Percentiles rank a stretch among this genome's conserved stretches.
Conservation (phyloP, 2,888 invertebrate genomes). For the Myopa testacea region DNA sequence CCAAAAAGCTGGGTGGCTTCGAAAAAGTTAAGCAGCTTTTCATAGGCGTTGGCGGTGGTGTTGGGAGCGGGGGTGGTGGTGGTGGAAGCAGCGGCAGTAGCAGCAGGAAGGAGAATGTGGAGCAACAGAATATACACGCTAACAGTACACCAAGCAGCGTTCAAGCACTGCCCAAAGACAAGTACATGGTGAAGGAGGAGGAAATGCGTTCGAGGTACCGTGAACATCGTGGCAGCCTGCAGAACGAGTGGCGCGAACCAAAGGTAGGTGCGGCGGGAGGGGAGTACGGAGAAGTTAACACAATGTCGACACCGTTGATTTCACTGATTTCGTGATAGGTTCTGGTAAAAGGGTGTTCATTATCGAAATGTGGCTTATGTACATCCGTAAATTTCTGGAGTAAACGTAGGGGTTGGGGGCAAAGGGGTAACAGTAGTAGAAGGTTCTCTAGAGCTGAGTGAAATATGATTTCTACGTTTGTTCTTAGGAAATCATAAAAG, state of each 20-base stretch:
- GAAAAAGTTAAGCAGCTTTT: constrained; percentile 85
- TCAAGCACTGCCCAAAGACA: constrained; percentile 57
- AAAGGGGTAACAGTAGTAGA: no score
- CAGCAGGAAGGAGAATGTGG: constrained; percentile 59
- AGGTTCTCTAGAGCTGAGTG: no score
- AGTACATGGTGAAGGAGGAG: constrained; percentile 71
- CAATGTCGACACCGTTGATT: no score
- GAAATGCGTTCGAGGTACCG: constrained; percentile 72
- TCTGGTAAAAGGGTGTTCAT: no score
- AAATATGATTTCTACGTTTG: no score
- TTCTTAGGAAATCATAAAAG: no score
- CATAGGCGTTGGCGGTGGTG: constrained; percentile 71
- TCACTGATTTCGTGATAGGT: no score
- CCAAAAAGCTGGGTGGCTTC: constrained; percentile 78
- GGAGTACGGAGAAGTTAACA: no score
- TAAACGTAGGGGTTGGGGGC: no score
- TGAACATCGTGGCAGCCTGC: constrained; percentile 69
- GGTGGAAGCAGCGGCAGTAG: constrained; percentile 69
- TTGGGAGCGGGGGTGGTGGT: constrained; percentile 55
- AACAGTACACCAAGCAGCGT: constrained; percentile 64
- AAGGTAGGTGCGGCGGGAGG: constrained; percentile 58
- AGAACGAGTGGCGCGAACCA: constrained; percentile 58
- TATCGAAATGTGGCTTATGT: no score
- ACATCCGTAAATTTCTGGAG: no score
- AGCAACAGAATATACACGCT: constrained; percentile 52